These are phyloP conservation scores for Lysandra bellargus DNA, from an alignment of 2,888 invertebrate species.

Conservation along the genomic window DNA sequence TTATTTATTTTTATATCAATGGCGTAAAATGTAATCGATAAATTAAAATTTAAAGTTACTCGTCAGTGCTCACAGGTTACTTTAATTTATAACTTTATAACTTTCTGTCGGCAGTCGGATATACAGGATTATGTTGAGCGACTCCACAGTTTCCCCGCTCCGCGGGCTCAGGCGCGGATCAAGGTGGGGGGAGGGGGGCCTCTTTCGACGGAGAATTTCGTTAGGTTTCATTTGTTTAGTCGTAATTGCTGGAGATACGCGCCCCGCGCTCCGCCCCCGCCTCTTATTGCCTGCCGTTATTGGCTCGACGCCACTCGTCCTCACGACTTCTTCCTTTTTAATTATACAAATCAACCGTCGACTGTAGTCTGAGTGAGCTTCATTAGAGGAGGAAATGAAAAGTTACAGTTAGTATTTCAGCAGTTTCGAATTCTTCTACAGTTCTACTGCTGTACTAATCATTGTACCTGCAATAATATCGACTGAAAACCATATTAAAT, in stretches of 20 bases:
- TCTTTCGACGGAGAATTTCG: slow-evolving; percentile 73
- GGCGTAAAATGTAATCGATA: no score
- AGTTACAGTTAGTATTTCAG: neutral
- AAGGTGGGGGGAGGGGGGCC: slow-evolving; percentile 43
- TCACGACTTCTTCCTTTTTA: slow-evolving; percentile 13
- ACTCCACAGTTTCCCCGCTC: slow-evolving; percentile 48
- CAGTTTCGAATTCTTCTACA: neutral
- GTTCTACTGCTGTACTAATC: neutral
- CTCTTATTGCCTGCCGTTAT: slow-evolving; percentile 68
- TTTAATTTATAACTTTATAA: neutral
- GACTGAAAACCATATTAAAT: no score
- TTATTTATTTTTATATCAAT: no score
- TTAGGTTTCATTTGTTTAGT: slow-evolving; percentile 77
- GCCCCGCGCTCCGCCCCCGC: slow-evolving; percentile 43
- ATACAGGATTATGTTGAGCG: slow-evolving; percentile 26
- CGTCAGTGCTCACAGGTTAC: no score
- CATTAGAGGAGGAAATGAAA: neutral
- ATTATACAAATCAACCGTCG: slow-evolving; percentile 11
- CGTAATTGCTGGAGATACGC: slow-evolving; percentile 76
- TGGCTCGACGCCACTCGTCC: slow-evolving; percentile 43
- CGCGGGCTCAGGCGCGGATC: slow-evolving; percentile 33
- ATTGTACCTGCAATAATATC: no score
- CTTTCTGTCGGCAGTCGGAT: neutral
- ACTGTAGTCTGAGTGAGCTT: slow-evolving; percentile 24
- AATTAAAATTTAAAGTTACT: no score